phyloP scores from a whole-genome alignment of 2,888 invertebrate genomes.

The Nesidiocoris tenuis region DNA sequence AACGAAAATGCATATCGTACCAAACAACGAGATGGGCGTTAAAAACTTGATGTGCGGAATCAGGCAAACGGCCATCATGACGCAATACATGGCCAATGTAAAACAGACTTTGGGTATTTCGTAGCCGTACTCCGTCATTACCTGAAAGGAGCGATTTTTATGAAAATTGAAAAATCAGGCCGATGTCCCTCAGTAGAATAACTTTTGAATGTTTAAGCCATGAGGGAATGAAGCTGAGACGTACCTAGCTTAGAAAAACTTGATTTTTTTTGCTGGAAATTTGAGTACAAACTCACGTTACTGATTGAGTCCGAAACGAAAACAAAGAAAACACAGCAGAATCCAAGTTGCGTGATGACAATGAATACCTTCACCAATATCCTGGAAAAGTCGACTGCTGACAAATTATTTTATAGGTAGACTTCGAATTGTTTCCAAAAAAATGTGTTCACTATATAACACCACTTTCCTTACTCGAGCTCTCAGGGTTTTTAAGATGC shows the following conservation, averaged over 20 bases:
- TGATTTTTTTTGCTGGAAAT: no score
- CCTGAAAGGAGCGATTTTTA: not conserved
- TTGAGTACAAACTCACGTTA: conserved; percentile 70
- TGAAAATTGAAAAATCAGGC: not conserved
- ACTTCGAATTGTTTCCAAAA: no score
- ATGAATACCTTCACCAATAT: conserved; percentile 77
- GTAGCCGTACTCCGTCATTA: not conserved
- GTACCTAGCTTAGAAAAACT: no score
- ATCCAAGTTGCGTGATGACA: conserved; percentile 91
- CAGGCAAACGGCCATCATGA: conserved; percentile 54
- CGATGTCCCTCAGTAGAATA: no score
- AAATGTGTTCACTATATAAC: no score
- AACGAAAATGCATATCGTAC: conserved; percentile 72
- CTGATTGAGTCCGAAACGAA: conserved; percentile 86
- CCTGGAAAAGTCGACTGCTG: conserved; percentile 60
- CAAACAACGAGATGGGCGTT: conserved; percentile 73
- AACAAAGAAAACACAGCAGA: conserved; percentile 95
- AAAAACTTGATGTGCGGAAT: conserved; percentile 73
- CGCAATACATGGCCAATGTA: conserved; percentile 1
- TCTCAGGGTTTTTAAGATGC: no score
- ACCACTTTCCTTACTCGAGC: no score
- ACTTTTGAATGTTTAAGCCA: no score
- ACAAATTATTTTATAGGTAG: no score
- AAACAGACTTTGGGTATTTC: no score
- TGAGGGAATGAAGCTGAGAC: no score